Percentiles rank a stretch among this genome's conserved stretches.
Conservation (phyloP, 2,888 invertebrate genomes). For the Drosophila buzzatii region DNA sequence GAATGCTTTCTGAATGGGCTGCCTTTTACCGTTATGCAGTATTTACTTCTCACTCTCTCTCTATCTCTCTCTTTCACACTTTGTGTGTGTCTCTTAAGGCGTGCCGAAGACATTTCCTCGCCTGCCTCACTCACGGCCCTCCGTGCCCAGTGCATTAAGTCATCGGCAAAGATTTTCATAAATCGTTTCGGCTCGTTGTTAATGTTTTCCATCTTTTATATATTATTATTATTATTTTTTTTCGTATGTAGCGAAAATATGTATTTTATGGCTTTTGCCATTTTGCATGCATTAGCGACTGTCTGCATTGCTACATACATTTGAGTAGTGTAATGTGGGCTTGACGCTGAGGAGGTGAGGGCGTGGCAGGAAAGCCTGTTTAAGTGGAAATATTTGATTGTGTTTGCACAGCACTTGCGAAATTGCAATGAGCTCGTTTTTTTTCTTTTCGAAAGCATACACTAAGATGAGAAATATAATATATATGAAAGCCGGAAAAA, state of each 20-base stretch:
- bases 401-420: slow-evolving; percentile 66
- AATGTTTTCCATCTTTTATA: slow-evolving; percentile 72
- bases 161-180: slow-evolving; percentile 72
- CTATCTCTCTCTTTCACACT: neutral
- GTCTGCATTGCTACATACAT: slow-evolving; percentile 15
- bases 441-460: neutral
- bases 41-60: neutral
- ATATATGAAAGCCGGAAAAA: neutral
- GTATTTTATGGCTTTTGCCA: slow-evolving; percentile 78
- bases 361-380: slow-evolving; percentile 25
- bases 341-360: neutral
- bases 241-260: slow-evolving; percentile 63
- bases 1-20: slow-evolving; percentile 72
- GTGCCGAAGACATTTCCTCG: slow-evolving; percentile 24
- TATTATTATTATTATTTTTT: slow-evolving; percentile 1
- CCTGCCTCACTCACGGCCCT: neutral
- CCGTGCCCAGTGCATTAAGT: slow-evolving; percentile 67
- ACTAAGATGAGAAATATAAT: slow-evolving; percentile 2
- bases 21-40: slow-evolving; percentile 41
- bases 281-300: slow-evolving; percentile 77
- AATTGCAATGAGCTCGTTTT: slow-evolving; percentile 44
- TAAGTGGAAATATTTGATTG: slow-evolving; percentile 69
- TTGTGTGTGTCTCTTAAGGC: slow-evolving; percentile 27
- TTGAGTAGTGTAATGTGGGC: slow-evolving; percentile 5
- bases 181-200: slow-evolving; percentile 67